These are phyloP conservation scores for Myiotriccus ornatus DNA, from an alignment of 2,797 vertebrate species.

Conservation along the genomic window DNA sequence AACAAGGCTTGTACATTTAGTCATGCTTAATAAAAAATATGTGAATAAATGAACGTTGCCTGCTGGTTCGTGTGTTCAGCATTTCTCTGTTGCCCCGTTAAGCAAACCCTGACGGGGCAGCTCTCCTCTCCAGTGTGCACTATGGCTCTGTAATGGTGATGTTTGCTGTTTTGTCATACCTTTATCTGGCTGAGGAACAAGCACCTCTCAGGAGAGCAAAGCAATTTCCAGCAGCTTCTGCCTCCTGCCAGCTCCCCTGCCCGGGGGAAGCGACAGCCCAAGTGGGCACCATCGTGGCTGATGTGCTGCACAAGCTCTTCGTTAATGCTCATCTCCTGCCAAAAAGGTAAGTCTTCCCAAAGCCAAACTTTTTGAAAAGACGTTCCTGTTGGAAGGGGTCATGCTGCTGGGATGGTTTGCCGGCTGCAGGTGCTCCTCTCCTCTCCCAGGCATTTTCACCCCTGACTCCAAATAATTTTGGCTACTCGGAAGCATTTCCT, in stretches of 20 bases:
- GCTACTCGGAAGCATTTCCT: not conserved
- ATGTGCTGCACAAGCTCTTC: not conserved
- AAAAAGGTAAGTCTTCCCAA: not conserved
- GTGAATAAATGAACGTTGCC: not conserved
- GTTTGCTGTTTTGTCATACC: not conserved
- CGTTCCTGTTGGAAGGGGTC: not conserved
- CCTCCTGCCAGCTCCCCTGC: not conserved
- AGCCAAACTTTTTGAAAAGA: not conserved
- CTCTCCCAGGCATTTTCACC: not conserved
- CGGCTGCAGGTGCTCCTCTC: not conserved
- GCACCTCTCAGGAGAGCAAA: not conserved
- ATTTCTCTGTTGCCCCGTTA: slow-evolving; percentile 2
- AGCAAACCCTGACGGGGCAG: not conserved
- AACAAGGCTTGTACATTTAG: not conserved
- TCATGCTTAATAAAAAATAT: slow-evolving; percentile 2
- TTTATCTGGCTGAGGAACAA: not conserved
- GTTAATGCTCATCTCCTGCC: not conserved
- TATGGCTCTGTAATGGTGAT: not conserved
- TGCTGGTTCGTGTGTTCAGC: not conserved
- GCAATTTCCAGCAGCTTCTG: not conserved
- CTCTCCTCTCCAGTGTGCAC: not conserved
- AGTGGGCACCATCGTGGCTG: accelerated
- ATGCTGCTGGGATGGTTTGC: not conserved
- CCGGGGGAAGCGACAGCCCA: not conserved
- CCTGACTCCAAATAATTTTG: not conserved